These are phyloP conservation scores for Pseudopleuronectes americanus DNA, from an alignment of 2,797 vertebrate species.

Conservation along the genomic window DNA sequence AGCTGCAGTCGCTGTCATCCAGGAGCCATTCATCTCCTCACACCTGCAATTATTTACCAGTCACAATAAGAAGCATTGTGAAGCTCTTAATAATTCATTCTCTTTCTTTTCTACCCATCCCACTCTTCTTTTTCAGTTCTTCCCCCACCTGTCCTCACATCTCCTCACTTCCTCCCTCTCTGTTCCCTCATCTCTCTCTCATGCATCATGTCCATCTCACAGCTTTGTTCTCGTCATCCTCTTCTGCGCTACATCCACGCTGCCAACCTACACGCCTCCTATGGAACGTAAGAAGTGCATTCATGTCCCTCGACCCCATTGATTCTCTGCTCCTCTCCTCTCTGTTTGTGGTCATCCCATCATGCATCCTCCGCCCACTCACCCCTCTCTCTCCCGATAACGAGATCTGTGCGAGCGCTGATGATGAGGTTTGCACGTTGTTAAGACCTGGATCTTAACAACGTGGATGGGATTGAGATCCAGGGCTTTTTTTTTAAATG, in stretches of 20 bases:
- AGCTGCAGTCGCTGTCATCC: conserved; percentile 15
- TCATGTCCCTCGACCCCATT: conserved; percentile 31
- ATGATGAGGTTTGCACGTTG: conserved; percentile 73
- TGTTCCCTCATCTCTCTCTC: conserved; percentile 40
- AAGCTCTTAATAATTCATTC: conserved; percentile 69
- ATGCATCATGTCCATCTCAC: conserved; percentile 64
- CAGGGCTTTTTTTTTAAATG: conserved; percentile 48
- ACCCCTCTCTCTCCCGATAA: conserved; percentile 40
- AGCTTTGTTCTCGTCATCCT: conserved; percentile 66
- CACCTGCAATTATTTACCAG: conserved; percentile 37
- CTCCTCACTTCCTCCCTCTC: conserved; percentile 25
- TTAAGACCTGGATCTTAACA: conserved; percentile 77
- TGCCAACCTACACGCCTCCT: conserved; percentile 61
- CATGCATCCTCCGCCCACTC: conserved; percentile 51
- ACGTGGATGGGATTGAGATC: conserved; percentile 66
- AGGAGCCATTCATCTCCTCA: conserved; percentile 31
- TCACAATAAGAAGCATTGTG: conserved; percentile 26
- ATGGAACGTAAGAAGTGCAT: conserved; percentile 74
- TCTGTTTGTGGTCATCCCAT: conserved; percentile 51
- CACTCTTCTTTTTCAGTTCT: conserved; percentile 29
- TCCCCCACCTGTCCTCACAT: conserved; percentile 33
- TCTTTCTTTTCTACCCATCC: conserved; percentile 64
- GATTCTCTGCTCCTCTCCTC: conserved; percentile 18
- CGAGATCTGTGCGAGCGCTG: conserved; percentile 45
- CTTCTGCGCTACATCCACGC: conserved; percentile 59